Conservation (phyloP, 1,140 invertebrate species). For the Pogonomyrmex barbatus region DNA sequence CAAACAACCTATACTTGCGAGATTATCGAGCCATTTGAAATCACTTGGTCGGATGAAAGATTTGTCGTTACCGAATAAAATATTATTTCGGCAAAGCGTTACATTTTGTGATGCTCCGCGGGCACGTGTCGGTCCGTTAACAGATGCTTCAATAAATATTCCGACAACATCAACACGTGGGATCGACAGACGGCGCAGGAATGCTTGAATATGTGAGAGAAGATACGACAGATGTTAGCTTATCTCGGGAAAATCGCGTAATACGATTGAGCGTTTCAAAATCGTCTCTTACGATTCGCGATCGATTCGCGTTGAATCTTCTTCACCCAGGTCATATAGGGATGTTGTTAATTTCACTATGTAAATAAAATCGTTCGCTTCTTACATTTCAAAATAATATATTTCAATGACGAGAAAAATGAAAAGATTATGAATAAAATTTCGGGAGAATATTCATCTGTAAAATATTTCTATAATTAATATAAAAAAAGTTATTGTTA, state of each 20-base stretch:
- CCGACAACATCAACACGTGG: background rate
- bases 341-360: background rate
- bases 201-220: background rate
- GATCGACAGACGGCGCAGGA: constrained; percentile 38
- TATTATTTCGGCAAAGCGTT: background rate
- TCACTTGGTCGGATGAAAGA: constrained; percentile 1
- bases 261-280: constrained; percentile 10
- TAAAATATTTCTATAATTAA: background rate
- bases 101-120: background rate
- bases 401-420: background rate
- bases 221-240: constrained; percentile 10
- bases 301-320: background rate
- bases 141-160: background rate
- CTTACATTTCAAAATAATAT: background rate
- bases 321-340: background rate
- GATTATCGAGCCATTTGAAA: constrained; percentile 30
- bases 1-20: background rate
- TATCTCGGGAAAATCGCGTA: background rate
- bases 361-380: background rate
- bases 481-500: background rate
- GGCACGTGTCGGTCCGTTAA: background rate
- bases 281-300: background rate
- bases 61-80: constrained; percentile 33
- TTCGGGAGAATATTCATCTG: constrained; percentile 4
- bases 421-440: background rate